These are phyloP conservation scores for Rhorus exstirpatorius DNA, from an alignment of 2,888 invertebrate genomes.

Conservation along the genomic window DNA sequence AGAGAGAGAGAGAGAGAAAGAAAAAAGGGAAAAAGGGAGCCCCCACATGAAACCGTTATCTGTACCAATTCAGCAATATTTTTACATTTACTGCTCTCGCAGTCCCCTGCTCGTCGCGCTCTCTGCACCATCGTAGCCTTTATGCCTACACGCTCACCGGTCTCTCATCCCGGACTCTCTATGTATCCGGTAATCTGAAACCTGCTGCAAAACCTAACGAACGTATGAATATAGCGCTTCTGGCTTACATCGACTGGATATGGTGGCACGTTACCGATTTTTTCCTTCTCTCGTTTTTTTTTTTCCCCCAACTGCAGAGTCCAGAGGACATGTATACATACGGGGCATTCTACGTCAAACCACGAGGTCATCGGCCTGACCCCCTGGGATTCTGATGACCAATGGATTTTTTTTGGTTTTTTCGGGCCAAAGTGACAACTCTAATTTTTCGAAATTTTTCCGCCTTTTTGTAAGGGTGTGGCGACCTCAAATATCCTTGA, in stretches of 20 bases:
- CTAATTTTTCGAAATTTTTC: no score
- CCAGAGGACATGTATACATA: slow-evolving; percentile 26
- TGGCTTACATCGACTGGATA: slow-evolving; percentile 70
- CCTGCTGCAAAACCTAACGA: slow-evolving; percentile 81
- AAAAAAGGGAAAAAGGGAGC: slow-evolving; percentile 64
- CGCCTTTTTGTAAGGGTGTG: no score
- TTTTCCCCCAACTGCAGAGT: slow-evolving; percentile 43
- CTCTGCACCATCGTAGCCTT: slow-evolving; percentile 44
- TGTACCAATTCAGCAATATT: slow-evolving; percentile 84
- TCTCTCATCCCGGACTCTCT: slow-evolving; percentile 51
- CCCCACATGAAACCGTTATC: slow-evolving; percentile 83
- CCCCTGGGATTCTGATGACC: no score
- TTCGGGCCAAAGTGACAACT: no score
- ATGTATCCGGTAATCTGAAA: slow-evolving; percentile 80
- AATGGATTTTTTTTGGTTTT: no score
- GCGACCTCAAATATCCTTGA: no score
- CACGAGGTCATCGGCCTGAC: no score
- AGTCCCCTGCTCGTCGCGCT: slow-evolving; percentile 47
- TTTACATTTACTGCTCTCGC: slow-evolving; percentile 80
- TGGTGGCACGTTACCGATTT: slow-evolving; percentile 47
- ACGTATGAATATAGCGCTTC: slow-evolving; percentile 78
- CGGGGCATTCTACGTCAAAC: no score
- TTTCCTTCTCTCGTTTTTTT: slow-evolving; percentile 44
- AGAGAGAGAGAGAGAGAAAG: slow-evolving; percentile 44
- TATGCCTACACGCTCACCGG: slow-evolving; percentile 41